A percentile compares a stretch with the other conserved stretches of the same genome.
Conservation (phyloP, 2,888 invertebrate genomes). For the Dryococelus australis region DNA sequence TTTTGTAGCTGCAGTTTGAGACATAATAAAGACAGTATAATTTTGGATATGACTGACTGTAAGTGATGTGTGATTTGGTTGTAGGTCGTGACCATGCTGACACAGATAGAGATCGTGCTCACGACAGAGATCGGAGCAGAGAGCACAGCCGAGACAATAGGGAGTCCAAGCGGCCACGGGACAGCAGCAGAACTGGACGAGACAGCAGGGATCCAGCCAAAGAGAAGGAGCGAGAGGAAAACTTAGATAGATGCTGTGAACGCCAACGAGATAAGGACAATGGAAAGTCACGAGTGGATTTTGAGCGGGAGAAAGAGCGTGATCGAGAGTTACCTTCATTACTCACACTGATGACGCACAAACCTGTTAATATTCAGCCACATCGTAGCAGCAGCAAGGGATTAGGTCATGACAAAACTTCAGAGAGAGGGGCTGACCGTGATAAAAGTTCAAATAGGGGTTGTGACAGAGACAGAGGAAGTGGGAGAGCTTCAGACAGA, state of each 20-base stretch:
- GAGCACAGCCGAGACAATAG: conserved; percentile 31
- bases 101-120: conserved; percentile 36
- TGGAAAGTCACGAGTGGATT: conserved; percentile 39
- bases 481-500: conserved; percentile 33
- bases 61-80: not conserved
- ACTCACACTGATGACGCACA: conserved; percentile 44
- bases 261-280: conserved; percentile 43
- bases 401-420: conserved; percentile 35
- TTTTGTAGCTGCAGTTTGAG: too few relatives aligned
- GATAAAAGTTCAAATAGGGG: conserved; percentile 37
- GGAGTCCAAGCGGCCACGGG: conserved; percentile 40
- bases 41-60: too few relatives aligned
- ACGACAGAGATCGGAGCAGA: conserved; percentile 41
- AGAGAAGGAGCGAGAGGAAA: conserved; percentile 71
- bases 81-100: conserved; percentile 40
- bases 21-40: too few relatives aligned
- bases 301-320: conserved; percentile 34
- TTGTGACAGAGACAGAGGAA: conserved; percentile 32
- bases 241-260: conserved; percentile 66
- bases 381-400: conserved; percentile 50
- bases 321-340: conserved; percentile 47
- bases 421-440: conserved; percentile 49
- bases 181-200: conserved; percentile 42
- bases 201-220: conserved; percentile 62
- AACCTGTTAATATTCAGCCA: conserved; percentile 44